Conservation (phyloP, 1,140 invertebrate genomes). For the Drosophila auraria region DNA sequence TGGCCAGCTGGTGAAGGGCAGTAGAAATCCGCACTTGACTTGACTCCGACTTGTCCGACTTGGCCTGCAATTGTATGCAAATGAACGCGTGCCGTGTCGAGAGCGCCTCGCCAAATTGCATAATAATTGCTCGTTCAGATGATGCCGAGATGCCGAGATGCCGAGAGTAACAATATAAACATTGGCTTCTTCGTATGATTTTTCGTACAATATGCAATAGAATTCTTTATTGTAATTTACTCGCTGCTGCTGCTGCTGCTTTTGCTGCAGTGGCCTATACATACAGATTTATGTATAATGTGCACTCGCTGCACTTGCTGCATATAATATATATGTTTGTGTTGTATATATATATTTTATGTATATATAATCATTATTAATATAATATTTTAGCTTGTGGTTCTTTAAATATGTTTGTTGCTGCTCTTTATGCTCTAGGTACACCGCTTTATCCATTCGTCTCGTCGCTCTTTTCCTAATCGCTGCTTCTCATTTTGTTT, state of each 20-base stretch:
- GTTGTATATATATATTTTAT: slow-evolving; percentile 49
- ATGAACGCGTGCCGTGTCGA: slow-evolving; percentile 71
- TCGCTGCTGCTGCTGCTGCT: slow-evolving; percentile 42
- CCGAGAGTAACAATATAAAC: slow-evolving; percentile 26
- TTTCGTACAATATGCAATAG: slow-evolving; percentile 76
- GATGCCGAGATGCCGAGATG: slow-evolving; percentile 7
- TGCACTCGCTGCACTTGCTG: slow-evolving; percentile 54
- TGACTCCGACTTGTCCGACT: slow-evolving; percentile 36
- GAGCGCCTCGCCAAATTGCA: slow-evolving; percentile 56
- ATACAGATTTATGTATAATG: slow-evolving; percentile 53
- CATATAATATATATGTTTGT: slow-evolving; percentile 66
- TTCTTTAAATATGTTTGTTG: slow-evolving; percentile 80
- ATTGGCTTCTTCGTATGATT: slow-evolving; percentile 28
- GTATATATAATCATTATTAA: slow-evolving; percentile 60
- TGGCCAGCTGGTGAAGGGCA: slow-evolving; percentile 45
- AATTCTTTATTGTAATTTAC: slow-evolving; percentile 82
- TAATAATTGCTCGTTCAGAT: slow-evolving; percentile 55
- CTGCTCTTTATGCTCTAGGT: slow-evolving; percentile 79
- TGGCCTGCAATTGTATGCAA: slow-evolving; percentile 71
- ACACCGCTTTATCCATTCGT: slow-evolving; percentile 46
- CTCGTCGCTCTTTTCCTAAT: slow-evolving; percentile 16
- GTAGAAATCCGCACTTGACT: slow-evolving; percentile 12
- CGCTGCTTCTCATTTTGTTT: slow-evolving; percentile 14
- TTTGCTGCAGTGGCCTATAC: slow-evolving; percentile 39
- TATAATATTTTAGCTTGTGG: slow-evolving; percentile 75